Evolutionary conservation across 2,888 invertebrate species (phyloP).

Genomic region (Agrotis puta): DNA sequence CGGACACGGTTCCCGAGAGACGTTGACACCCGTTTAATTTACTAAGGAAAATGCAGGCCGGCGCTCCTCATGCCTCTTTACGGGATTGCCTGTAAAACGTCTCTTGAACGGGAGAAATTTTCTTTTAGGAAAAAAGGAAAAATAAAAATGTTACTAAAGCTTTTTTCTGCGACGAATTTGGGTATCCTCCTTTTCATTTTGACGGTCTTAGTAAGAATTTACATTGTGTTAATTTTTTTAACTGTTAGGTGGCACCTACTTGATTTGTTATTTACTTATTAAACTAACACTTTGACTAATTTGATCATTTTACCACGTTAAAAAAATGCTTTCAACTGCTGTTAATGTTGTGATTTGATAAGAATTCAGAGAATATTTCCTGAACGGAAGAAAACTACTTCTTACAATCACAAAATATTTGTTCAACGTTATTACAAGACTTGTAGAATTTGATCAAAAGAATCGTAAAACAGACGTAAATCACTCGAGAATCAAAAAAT

Average conservation of each 20-base stretch:
- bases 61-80: slow-evolving; percentile 44
- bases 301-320: no score
- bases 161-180: slow-evolving; percentile 16
- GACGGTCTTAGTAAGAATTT: slow-evolving; percentile 7
- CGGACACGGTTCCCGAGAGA: slow-evolving; percentile 39
- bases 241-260: not conserved
- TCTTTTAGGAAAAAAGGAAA: slow-evolving; percentile 25
- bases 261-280: not conserved
- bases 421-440: slow-evolving; percentile 29
- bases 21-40: slow-evolving; percentile 61
- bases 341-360: no score
- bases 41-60: slow-evolving; percentile 50
- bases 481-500: slow-evolving; percentile 52
- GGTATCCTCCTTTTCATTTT: not conserved
- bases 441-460: slow-evolving; percentile 44
- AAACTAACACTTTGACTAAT: no score
- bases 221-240: not conserved
- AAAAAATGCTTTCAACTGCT: not conserved
- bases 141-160: slow-evolving; percentile 12
- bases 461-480: slow-evolving; percentile 48
- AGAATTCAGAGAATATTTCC: not conserved
- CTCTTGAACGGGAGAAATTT: slow-evolving; percentile 37
- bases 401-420: slow-evolving; percentile 19
- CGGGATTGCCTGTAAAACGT: slow-evolving; percentile 48
- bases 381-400: slow-evolving; percentile 3